Evolutionary conservation across 1,140 invertebrate species (phyloP), one percentile per base, ranked within the genome.

Genomic region (Yoshiicerus persimilis): DNA sequence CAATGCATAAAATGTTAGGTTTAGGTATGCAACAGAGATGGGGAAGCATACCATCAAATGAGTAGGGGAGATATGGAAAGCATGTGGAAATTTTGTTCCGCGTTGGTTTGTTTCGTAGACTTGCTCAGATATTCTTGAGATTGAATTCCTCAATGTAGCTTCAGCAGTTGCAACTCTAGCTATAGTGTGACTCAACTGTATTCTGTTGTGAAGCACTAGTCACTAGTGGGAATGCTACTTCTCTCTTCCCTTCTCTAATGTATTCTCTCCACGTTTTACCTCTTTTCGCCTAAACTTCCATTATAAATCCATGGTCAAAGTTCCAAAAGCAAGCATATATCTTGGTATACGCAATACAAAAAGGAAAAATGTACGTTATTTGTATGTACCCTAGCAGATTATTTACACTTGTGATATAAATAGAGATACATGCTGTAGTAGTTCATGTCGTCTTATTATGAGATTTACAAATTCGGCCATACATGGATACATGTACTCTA

Each of bases 301-400:
- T 80, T 80, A 80, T 80, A 80, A 80, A 80, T 80, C 75, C 75
- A 80, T 80, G 34, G 75, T 80, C 75, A 80, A 80, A 80, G 34
- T 80, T 80, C 75, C 32, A 34, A 80, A 34, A 80, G 75, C 75
- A 80, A 38, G 30, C 32, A 38, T n/a, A 80, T 13, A 23, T 32
- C 77, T 36, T 36, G 23, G 27, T 20, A 25, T 80, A 66, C n/a
- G 25, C n/a, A n/a, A 66, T 66, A 25, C 25, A 32, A 16, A 80
- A 38, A 47, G 39, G 56, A 30, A 62, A 62, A 86, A 86, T 56
- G 25, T 32, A 32, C 38, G n/a, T 86, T 11, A 5, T n/a, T 56
- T n/a, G n/a, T 56, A 56, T 56, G n/a, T 56, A n/a, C 20, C 47
- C 47, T n/a, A 56, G n/a, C 47, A 56, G 47, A 56, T 56, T 56